Evolutionary conservation across 2,113 vertebrate genomes (phyloP), one percentile per base, ranked within the genome.

Genomic region (Pungitius pungitius): DNA sequence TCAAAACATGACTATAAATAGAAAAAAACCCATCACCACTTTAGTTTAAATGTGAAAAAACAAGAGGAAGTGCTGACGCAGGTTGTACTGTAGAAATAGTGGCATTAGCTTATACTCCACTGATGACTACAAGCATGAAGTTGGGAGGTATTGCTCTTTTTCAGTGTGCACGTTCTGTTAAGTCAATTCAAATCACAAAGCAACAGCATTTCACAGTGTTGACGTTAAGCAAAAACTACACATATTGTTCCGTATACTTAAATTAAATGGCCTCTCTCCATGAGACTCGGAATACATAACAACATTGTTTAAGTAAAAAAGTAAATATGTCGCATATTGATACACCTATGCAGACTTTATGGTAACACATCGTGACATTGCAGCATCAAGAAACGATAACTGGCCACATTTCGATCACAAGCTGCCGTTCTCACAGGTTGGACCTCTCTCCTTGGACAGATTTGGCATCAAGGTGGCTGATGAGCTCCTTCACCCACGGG

Each of bases 401-500:
- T 11, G 9, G 18, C 10, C 24, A 24, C 10, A 1, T 54, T 10
- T 18, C 35, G 2, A 11, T 0, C 3, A 35, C 20, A 40, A 13
- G 24, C 35, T 51, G 8, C 8, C 13, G 22, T 72, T 51, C 65
- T 10, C 39, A 92, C 63, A 88, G 22, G 59, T 45, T 51, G 49
- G 59, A 66, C 1, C 47, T 12, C 47, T 73, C 0, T 59, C 87
- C 90, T 11, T 27, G 14, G 9, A 10, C 1, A 1, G 20, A 0
- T 43, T 71, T 90, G 59, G 6, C 9, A 15, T 92, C 64, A 22
- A 93, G 69, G n/a, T 54, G 2, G 58, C 7, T 64, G 18, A 92
- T 86, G 71, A 88, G 54, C 0, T 79, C 24, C 69, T 86, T 77
- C 71, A 94, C 92, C 93, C 93, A 94, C 0, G 15, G 0, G 12